These are phyloP conservation scores for Otus sunia DNA, from an alignment of 2,113 vertebrate genomes.

Conservation along the genomic window DNA sequence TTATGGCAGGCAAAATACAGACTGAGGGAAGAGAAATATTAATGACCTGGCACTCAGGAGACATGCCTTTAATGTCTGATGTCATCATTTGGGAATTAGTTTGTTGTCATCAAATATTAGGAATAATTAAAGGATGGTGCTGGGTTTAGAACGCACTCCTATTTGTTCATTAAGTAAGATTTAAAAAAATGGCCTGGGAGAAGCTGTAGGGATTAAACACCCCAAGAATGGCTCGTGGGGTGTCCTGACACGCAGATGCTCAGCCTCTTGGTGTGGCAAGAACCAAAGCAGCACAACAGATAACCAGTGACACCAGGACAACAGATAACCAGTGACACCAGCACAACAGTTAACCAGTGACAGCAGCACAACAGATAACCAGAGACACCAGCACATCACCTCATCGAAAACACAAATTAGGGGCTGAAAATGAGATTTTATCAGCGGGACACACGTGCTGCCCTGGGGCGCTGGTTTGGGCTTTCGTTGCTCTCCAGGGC, in stretches of 20 bases:
- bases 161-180: neutral
- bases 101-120: neutral
- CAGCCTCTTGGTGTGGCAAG: neutral
- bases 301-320: neutral
- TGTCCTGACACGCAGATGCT: neutral
- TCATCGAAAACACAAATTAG: rapidly evolving
- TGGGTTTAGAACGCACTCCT: rapidly evolving
- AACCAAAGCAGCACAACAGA: neutral
- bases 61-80: neutral
- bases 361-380: neutral
- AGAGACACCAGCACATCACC: neutral
- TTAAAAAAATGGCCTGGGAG: neutral
- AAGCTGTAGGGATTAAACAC: neutral
- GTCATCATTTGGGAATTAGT: neutral
- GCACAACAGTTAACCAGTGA: too few species aligned
- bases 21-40: neutral
- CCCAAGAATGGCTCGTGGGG: rapidly evolving
- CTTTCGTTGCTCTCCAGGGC: neutral
- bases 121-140: neutral
- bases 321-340: neutral
- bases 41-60: rapidly evolving
- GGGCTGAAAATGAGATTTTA: neutral
- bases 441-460: neutral
- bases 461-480: neutral
- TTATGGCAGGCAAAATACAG: neutral